Evolutionary conservation across 2,113 vertebrate genomes (phyloP), one percentile per base, ranked within the genome.

Genomic region (Micronycteris hirsuta): DNA sequence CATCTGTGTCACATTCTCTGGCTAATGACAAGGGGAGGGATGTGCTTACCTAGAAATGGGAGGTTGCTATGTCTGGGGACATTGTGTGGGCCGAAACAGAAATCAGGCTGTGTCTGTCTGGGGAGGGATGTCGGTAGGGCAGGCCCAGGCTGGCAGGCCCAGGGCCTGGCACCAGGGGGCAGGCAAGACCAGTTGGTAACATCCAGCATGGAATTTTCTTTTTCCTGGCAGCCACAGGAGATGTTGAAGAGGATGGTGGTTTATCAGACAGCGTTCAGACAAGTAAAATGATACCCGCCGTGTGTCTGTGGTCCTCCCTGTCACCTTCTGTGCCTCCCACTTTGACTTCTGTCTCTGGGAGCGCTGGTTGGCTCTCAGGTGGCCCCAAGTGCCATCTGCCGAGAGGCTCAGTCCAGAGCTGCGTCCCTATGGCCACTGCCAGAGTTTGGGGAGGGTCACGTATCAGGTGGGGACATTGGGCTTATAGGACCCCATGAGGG

Each of bases 221-320:
- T 98, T 95, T 98, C 93, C 99, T 99, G 96, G 93, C 99, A 99
- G 99, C 99, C 99, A 65, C 99, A 99, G 86, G 99, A 99, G 98
- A 99, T 99, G 99, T 98, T 99, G 98, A 99, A 99, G 98, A 98
- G 99, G 98, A 99, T 99, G 99, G 99, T 99, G 98, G 99, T 99
- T 97, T 99, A 99, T 98, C 99, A 99, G 99, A 99, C 99, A 17
- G 99, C 99, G n/a, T 99, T 99, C 98, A 99, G 98, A 98, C 98
- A 99, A 94, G 97, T 98, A 98, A 96, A 96, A 56, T 0, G 49
- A 91, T 28, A 76, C 63, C 56, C 9, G 0, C 3, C 0, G 28
- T 73, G 90, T 95, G 89, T 31, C 45, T 82, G 52, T 74, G 84
- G 5, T 14, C 45, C 78, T 87, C 41, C 43, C 45, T 1, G 4